phyloP scores from a whole-genome alignment of 2,797 vertebrate genomes.

The Acropternis orthonyx region DNA sequence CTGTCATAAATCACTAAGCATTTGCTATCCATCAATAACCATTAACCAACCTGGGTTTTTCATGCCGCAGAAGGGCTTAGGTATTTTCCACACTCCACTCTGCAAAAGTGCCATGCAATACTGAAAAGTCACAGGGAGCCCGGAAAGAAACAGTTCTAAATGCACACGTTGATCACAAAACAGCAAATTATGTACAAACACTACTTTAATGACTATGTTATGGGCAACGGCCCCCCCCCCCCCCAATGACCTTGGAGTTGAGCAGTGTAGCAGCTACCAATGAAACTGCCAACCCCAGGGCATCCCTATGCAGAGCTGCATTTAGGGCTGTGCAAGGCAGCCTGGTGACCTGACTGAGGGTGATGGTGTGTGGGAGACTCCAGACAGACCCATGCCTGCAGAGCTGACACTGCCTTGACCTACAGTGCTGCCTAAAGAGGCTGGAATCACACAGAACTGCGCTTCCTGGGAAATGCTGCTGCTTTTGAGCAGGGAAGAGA shows the following conservation, averaged over 20 bases:
- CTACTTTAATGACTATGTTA: background rate
- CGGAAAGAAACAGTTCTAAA: background rate
- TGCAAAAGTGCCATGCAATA: background rate
- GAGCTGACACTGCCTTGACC: background rate
- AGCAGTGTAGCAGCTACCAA: background rate
- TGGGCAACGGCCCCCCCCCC: background rate
- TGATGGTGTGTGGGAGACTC: background rate
- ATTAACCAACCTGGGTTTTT: background rate
- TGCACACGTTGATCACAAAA: background rate
- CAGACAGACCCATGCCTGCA: background rate
- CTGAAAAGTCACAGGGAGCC: background rate
- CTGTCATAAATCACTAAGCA: constrained; percentile 16
- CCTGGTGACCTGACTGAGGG: background rate
- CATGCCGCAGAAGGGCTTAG: background rate
- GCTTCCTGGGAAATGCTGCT: background rate
- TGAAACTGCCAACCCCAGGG: background rate
- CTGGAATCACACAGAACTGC: background rate
- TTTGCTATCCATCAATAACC: constrained; percentile 29
- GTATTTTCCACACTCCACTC: background rate
- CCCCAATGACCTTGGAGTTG: constrained; percentile 13
- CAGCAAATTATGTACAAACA: background rate
- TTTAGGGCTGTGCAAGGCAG: background rate
- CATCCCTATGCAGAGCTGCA: background rate
- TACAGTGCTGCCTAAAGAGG: background rate
- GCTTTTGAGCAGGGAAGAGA: background rate